These are phyloP conservation scores for Naja naja DNA, from an alignment of 2,113 vertebrate genomes.

Conservation along the genomic window DNA sequence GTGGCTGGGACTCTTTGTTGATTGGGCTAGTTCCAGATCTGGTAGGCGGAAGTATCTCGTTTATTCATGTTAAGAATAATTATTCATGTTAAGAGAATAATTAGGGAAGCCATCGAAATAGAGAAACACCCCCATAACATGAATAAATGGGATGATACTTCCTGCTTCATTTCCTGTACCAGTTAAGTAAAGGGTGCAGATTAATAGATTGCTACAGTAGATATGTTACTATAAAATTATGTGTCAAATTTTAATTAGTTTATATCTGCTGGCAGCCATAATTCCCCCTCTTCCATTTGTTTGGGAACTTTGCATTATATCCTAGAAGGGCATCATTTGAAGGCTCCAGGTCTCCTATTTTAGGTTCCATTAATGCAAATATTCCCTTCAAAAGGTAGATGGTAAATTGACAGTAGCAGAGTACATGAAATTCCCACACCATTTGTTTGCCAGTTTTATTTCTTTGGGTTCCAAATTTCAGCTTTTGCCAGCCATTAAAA, in stretches of 20 bases:
- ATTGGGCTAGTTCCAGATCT: too few relatives aligned
- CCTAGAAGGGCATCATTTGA: not conserved
- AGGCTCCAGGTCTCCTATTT: not conserved
- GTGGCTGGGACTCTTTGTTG: too few relatives aligned
- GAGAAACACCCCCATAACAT: too few relatives aligned
- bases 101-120: too few relatives aligned
- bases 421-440: not conserved
- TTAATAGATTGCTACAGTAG: too few relatives aligned
- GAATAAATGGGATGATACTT: too few relatives aligned
- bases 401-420: not conserved
- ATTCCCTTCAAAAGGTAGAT: not conserved
- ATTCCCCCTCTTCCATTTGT: not conserved
- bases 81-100: too few relatives aligned
- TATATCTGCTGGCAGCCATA: not conserved
- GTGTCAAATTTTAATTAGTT: not conserved
- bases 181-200: too few relatives aligned
- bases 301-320: not conserved
- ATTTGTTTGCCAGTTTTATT: too few relatives aligned
- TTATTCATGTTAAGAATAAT: too few relatives aligned
- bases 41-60: too few relatives aligned
- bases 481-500: not conserved
- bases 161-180: too few relatives aligned
- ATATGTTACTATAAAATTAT: not conserved
- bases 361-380: not conserved
- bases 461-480: not conserved